Base-by-base conservation (phyloP, 2,888 invertebrate genomes). In the Aspidiotus rigidus region DNA sequence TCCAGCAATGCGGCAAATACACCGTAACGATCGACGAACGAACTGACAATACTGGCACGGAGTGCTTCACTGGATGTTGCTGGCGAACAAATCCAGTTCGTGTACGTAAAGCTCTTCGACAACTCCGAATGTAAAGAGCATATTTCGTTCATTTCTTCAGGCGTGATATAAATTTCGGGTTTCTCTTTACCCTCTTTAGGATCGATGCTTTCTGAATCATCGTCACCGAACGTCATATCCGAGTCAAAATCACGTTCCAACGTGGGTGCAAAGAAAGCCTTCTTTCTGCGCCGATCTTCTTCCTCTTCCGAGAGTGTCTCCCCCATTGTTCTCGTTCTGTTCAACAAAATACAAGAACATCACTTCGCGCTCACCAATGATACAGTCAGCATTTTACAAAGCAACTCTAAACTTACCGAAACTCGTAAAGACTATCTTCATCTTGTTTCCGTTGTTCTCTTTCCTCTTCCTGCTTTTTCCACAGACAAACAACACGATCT, bases 361-460 rank as follows among this genome's bases (percentile, higher is more conserved):
- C 28, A 28, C 28, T 28, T 28, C 28, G 2, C 28, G 2, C 28
- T 28, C 28, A 5, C 5, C 28, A 5, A 28, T 28, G 5, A 28
- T 28, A 28, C 28, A 28, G 5, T 28, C 28, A 28, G 5, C 5
- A 28, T 28, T 28, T 28, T 28, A 28, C 28, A 28, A 28, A 28
- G 28, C 28, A 28, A 28, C 28, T 3, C 11, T 49, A 49, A 40
- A 63, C 40, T n/a, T 9, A 15, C 73, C 79, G 77, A 79, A 84
- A 87, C 69, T 86, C 85, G 77, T 89, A 90, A 59, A 93, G 79
- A 73, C 86, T 87, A 66, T 89, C 89, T 71, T 89, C 86, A 74
- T 90, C 90, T 64, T 83, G 83, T 73, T 87, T 84, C 74, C 84
- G 83, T 74, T 81, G 81, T 73, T 85, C 84, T 16, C 83, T 82